These are phyloP conservation scores for Papilio aristodemus DNA, from an alignment of 1,140 invertebrate genomes.

Conservation along the genomic window DNA sequence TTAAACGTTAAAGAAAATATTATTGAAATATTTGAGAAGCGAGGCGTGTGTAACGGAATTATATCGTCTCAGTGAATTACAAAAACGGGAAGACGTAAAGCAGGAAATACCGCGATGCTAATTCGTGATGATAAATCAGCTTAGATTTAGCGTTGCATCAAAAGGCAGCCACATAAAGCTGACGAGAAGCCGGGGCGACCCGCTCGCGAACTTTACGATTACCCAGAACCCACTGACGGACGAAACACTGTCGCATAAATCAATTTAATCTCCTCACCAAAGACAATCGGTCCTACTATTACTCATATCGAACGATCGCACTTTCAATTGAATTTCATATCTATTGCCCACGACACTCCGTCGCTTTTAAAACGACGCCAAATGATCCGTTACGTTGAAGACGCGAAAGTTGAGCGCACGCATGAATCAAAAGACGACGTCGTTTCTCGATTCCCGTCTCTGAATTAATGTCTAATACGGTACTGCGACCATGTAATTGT, in stretches of 20 bases:
- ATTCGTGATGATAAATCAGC: conserved; percentile 37
- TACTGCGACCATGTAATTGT: conserved; percentile 33
- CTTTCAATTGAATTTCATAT: neutral
- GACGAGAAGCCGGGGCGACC: conserved; percentile 36
- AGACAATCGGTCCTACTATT: conserved; percentile 22
- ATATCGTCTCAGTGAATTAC: neutral
- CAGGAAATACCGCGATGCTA: conserved; percentile 28
- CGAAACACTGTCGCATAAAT: conserved; percentile 40
- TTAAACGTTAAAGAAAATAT: neutral
- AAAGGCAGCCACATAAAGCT: conserved; percentile 30
- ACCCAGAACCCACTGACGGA: conserved; percentile 36
- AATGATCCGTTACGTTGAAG: neutral
- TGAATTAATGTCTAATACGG: conserved; percentile 35
- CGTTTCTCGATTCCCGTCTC: conserved; percentile 21
- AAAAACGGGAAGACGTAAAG: conserved; percentile 18
- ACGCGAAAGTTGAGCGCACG: conserved; percentile 31
- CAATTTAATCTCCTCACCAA: conserved; percentile 36
- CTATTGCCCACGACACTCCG: neutral
- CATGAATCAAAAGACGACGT: conserved; percentile 35
- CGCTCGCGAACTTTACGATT: conserved; percentile 37
- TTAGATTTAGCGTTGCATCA: conserved; percentile 40
- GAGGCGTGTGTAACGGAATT: neutral
- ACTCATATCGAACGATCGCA: neutral
- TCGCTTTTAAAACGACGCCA: neutral
- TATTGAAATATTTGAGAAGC: neutral